Evolutionary conservation across 2,888 invertebrate species (phyloP), one percentile per base, ranked within the genome.

Genomic region (Coleophora flavipennella): DNA sequence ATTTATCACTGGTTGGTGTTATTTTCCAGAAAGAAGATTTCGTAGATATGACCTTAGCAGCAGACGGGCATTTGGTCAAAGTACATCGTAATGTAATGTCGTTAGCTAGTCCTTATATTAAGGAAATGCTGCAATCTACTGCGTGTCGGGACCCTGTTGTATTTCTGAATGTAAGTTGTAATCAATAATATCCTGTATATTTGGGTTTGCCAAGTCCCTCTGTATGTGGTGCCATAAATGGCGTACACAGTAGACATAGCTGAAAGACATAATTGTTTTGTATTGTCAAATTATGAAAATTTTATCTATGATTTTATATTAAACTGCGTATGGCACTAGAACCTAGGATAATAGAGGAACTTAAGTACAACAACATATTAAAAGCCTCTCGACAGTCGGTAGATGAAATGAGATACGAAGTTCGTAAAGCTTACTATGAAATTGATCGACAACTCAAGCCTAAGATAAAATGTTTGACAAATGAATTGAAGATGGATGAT

Each of bases 291-390:
- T n/a, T n/a, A n/a, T n/a, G n/a, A n/a, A n/a, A n/a, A n/a, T n/a
- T n/a, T n/a, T n/a, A n/a, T n/a, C n/a, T n/a, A n/a, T n/a, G n/a
- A n/a, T n/a, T n/a, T n/a, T n/a, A n/a, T n/a, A n/a, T n/a, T n/a
- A n/a, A n/a, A n/a, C n/a, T n/a, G n/a, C n/a, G n/a, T n/a, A n/a
- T n/a, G n/a, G n/a, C n/a, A n/a, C n/a, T n/a, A n/a, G n/a, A n/a
- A n/a, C n/a, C n/a, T n/a, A n/a, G 88, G 53, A 60, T 91, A n/a
- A 93, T 93, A 41, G 89, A 91, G 62, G 89, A 92, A 57, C 68
- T 93, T 1, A 91, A 90, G 59, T 73, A 92, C 38, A 89, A 90
- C 41, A 90, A 89, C 66, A 86, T 92, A 20, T 75, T 89, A 33
- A 88, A 90, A 48, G 90, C 90, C 41, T 85, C 90, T 0, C 84